Evolutionary conservation across 2,797 vertebrate species (phyloP).

Genomic region (Amblyopsis hoosieri): DNA sequence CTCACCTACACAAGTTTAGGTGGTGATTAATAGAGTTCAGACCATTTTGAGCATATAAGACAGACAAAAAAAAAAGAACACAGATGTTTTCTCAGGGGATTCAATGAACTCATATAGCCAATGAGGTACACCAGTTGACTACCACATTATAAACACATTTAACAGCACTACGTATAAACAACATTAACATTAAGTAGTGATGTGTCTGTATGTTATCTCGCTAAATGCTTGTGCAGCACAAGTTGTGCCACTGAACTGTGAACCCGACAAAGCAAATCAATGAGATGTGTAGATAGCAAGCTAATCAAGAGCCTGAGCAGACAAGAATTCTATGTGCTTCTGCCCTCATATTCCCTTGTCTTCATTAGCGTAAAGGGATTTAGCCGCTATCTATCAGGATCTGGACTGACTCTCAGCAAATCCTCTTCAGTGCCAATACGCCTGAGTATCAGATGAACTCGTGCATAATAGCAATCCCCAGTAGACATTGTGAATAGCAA

Average conservation of each 20-base stretch:
- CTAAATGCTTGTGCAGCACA: too few relatives aligned
- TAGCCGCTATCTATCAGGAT: slow-evolving; percentile 34
- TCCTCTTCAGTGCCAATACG: slow-evolving; percentile 48
- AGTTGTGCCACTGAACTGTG: slow-evolving; percentile 5
- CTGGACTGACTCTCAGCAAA: slow-evolving; percentile 47
- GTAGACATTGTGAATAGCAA: slow-evolving; percentile 37
- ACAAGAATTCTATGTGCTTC: slow-evolving; percentile 11
- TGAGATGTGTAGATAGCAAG: not conserved
- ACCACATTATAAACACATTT: too few relatives aligned
- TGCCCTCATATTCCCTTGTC: slow-evolving; percentile 25
- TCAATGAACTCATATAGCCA: too few relatives aligned
- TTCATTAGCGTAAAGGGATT: slow-evolving; percentile 42
- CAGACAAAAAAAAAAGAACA: too few relatives aligned
- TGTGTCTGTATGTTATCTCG: too few relatives aligned
- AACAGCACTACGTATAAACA: too few relatives aligned
- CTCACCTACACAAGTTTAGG: too few relatives aligned
- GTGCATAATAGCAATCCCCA: slow-evolving; percentile 18
- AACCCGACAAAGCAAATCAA: slow-evolving; percentile 9
- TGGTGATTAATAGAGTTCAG: too few relatives aligned
- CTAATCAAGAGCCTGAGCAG: slow-evolving; percentile 31
- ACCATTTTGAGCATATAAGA: too few relatives aligned
- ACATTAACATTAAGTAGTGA: too few relatives aligned
- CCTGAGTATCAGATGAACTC: slow-evolving; percentile 43
- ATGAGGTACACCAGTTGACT: too few relatives aligned
- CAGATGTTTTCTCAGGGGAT: too few relatives aligned